Evolutionary conservation across 2,113 vertebrate species (phyloP), one percentile per base, ranked within the genome.

Genomic region (Plotosus lineatus): DNA sequence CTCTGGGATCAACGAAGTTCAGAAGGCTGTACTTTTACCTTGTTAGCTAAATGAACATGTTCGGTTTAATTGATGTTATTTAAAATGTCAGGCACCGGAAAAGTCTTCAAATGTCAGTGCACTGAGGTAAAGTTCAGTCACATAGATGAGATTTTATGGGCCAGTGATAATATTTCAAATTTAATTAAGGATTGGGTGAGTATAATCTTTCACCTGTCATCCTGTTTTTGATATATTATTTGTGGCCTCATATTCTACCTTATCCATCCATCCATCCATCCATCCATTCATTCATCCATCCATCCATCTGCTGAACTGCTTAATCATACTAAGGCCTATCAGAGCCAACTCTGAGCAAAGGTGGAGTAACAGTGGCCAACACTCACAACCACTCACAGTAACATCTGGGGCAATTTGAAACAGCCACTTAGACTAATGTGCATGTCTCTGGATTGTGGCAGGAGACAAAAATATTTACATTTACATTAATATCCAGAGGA

Each of bases 1-100:
- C 51, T 51, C 6, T 71, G 53, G 36, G 10, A 58, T 58, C 50
- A 79, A 8, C 76, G 26, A 42, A 50, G 28, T 68, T 50, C 60
- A 31, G 21, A 40, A 12, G 50, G 69, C 26, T 46, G n/a, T 71
- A 44, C 66, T 79, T 79, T 78, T 83, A 83, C 83, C 78, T 61
- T 68, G 81, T 86, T 82, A 79, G 53, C 21, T 78, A 78, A 81
- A 81, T 46, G 61, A 61, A 28, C 19, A 69, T 78, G 48, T 40
- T 78, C 79, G 71, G 79, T 83, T 86, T 81, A 86, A 83, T 83
- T 75, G 74, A 83, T 79, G 82, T 83, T 79, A 78, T 46, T 69
- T 78, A 79, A 86, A 86, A 86, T 83, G 85, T 81, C 85, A 86
- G 36, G 46, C 65, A 26, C 61, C 46, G 68, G 51, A 78, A 81